Base-by-base conservation (phyloP, 1,140 invertebrate genomes). In the Megalopta genalis region DNA sequence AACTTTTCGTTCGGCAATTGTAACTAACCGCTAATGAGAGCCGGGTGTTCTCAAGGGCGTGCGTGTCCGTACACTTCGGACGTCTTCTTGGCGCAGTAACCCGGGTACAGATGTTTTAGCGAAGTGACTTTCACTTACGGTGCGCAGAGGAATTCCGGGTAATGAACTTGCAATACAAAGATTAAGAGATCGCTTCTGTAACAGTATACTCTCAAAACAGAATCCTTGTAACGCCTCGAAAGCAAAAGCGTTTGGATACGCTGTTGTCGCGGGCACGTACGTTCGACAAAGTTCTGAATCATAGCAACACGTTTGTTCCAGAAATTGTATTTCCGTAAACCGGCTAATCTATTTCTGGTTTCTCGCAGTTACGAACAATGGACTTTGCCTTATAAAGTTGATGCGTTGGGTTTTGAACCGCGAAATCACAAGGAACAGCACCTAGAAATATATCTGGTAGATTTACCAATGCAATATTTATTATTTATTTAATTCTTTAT, bases 11-110 rank as follows among this genome's bases (percentile, higher is more conserved):
- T 72, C 16, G n/a, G 59, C 52, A 82, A 84, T 68, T 66, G n/a
- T 39, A 77, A 64, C 57, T 71, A 78, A 72, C 42, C 66, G 57
- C 72, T 76, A 79, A 85, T 82, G 70, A 86, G 77, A 37, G 72
- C 63, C 54, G 32, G 60, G 52, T 72, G 60, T 37, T 54, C 66
- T 65, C 62, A 68, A 72, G 60, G 66, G 42, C 70, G 67, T 18
- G 27, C 60, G 54, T 32, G 32, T 62, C 49, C 57, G 49, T 63
- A 39, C 42, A 39, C 66, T 78, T 77, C 70, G 67, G 75, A 78
- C 72, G 75, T 72, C 57, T 74, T 82, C 73, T 73, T 52, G 39
- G 42, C 62, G 57, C 49, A 62, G 69, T 73, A 82, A 82, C 76
- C 82, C 80, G 68, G 63, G 72, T 60, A 68, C 75, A 71, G 68